Evolutionary conservation across 2,888 invertebrate species (phyloP).

Genomic region (Therioaphis trifolii): DNA sequence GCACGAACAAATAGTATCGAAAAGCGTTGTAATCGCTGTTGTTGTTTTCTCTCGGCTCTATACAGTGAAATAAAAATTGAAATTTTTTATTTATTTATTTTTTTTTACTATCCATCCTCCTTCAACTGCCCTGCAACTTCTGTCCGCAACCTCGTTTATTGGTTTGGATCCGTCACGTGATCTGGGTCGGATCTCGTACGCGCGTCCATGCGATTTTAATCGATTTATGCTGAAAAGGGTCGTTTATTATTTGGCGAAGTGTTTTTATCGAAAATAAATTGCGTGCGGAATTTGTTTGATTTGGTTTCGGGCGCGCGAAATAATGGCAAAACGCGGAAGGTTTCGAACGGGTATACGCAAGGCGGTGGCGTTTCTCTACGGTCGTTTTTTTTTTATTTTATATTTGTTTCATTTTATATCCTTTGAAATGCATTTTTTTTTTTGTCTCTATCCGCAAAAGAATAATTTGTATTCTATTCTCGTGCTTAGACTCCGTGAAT

Average conservation of each 20-base stretch:
- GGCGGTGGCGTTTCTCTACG: not conserved
- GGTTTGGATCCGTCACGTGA: slow-evolving; percentile 2
- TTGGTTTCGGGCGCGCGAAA: slow-evolving; percentile 29
- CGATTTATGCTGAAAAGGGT: slow-evolving; percentile 40
- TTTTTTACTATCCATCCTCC: not conserved
- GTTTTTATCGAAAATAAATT: slow-evolving; percentile 44
- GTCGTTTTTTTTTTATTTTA: slow-evolving; percentile 2
- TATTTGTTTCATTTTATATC: not conserved
- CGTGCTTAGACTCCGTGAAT: not conserved
- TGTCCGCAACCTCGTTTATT: not conserved
- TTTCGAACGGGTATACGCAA: not conserved
- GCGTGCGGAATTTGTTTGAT: slow-evolving; percentile 42
- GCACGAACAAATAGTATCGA: too few relatives aligned
- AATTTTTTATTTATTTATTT: too few relatives aligned
- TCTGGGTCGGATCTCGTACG: slow-evolving; percentile 1
- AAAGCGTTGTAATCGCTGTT: too few relatives aligned
- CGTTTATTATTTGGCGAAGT: slow-evolving; percentile 31
- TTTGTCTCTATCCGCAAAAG: not conserved
- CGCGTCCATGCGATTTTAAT: slow-evolving; percentile 28
- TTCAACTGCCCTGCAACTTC: not conserved
- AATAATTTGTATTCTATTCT: slow-evolving; percentile 39
- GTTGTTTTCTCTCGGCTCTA: too few relatives aligned
- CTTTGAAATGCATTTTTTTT: not conserved
- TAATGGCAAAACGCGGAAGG: slow-evolving; percentile 10
- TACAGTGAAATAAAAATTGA: too few relatives aligned